Base-by-base conservation (phyloP, 2,113 vertebrate genomes). In the Mixornis gularis region DNA sequence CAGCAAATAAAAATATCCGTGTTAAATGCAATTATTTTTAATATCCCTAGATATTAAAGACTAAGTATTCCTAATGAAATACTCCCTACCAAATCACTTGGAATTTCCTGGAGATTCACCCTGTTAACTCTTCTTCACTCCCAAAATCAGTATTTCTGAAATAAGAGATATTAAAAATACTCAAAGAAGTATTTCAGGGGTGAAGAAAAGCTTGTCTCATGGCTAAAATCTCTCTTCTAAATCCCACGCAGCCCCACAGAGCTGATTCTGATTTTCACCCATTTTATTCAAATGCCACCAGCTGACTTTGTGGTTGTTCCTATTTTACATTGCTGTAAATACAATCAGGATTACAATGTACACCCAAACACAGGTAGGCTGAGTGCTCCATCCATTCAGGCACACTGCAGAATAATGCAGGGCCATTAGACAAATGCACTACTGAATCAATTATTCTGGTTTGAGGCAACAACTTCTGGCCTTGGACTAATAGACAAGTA, bases 391-490 rank as follows among this genome's bases (percentile, higher is more conserved):
- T 89, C 65, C 56, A 41, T 90, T 79, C 40, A 88, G 76, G 25
- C 63, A 89, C 43, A 60, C 49, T 72, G 55, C 51, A 73, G 73
- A 89, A 89, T 72, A 85, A 68, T 65, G 68, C 43, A 86, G 32
- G 40, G 72, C 82, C 91, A 93, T 95, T 94, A 96, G 89, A 97
- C 87, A 96, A 97, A 97, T 94, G 89, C 88, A 94, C 78, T 79
- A 55, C 48, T 83, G 69, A 96, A 97, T 97, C 96, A 97, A 96
- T 97, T 95, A 70, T 90, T 97, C 95, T 96, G 93, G 95, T 97
- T 97, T 95, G 77, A 96, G 96, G 97, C 96, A 96, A 96, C 85
- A 95, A 64, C 79, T 95, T 90, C 81, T 94, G 94, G 88, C 81
- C 94, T 93, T 85, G 32, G 73, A 91, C 92, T 96, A 95, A 95